A percentile compares a stretch with the other conserved stretches of the same genome.
These are phyloP conservation scores for Drosophila anomelani DNA, from an alignment of 2,888 invertebrate species.

Conservation along the genomic window DNA sequence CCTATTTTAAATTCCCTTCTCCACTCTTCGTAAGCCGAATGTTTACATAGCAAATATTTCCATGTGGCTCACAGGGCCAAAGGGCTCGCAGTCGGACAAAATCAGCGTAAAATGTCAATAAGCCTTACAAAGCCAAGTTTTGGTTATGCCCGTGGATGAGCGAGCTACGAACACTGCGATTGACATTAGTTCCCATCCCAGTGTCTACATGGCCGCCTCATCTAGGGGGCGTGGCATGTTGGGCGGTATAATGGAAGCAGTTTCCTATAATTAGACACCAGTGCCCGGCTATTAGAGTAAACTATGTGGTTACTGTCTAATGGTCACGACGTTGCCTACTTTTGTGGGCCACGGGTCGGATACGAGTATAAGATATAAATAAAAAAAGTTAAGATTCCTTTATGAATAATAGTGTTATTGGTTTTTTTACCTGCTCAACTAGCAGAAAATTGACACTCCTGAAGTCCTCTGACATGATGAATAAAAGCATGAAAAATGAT, in stretches of 20 bases:
- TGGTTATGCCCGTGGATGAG: slow-evolving; percentile 7
- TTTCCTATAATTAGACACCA: slow-evolving; percentile 65
- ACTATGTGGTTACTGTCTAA: slow-evolving; percentile 57
- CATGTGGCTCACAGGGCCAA: slow-evolving; percentile 7
- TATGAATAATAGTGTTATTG: no score
- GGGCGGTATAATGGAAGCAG: slow-evolving; percentile 55
- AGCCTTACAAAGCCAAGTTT: slow-evolving; percentile 36
- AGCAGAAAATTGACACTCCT: no score
- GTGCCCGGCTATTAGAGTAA: slow-evolving; percentile 49
- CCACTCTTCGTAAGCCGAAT: background rate
- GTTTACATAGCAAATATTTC: slow-evolving; percentile 24
- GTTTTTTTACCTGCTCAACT: no score
- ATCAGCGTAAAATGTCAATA: slow-evolving; percentile 53
- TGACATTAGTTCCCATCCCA: slow-evolving; percentile 27
- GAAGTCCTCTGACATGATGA: background rate
- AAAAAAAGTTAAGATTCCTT: no score
- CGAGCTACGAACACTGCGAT: slow-evolving; percentile 12
- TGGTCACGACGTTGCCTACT: slow-evolving; percentile 62
- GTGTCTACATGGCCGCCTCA: background rate
- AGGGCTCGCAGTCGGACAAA: slow-evolving; percentile 6
- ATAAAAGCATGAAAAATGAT: background rate
- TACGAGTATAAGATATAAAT: background rate
- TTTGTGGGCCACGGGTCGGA: slow-evolving; percentile 34
- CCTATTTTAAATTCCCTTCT: background rate
- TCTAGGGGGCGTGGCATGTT: slow-evolving; percentile 53